Base-by-base conservation (phyloP, 1,140 invertebrate species). In the Eumaeus atala region DNA sequence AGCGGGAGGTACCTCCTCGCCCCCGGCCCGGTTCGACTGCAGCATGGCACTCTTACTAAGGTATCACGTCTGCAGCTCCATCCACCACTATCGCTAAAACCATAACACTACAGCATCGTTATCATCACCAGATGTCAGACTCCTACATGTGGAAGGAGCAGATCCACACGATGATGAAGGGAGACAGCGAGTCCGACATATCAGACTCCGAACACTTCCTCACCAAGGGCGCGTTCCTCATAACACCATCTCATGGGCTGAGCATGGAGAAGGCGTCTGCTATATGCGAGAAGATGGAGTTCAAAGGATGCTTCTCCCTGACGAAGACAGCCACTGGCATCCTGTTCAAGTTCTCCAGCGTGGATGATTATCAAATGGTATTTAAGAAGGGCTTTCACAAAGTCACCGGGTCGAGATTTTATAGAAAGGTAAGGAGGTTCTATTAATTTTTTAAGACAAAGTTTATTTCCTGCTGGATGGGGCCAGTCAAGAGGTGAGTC, bases 281-380 rank as follows among this genome's bases (percentile, higher is more conserved):
- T 64, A 94, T 95, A 63, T 95, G 93, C 79, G 94, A 95, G 87
- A 95, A 95, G 83, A 94, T 95, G 91, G 93, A 93, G 85, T 95
- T 95, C 79, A 93, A 93, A 64, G 93, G 93, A 35, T 93, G 93
- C 67, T 95, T 95, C 87, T 94, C 93, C 58, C 88, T 95, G 63
- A 95, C 94, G 40, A 95, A 94, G 88, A 95, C 94, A 1, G 94
- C 94, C 54, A 95, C 93, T 47, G 94, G 94, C n/a, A 95, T 95
- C 66, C 89, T 95, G 47, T 95, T 95, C 89, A 95, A 95, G 82
- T 95, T 95, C 83, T 94, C 93, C 62, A 92, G 93, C 77, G 92
- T 93, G 65, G 94, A 95, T 57, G 94, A 95, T 76, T 95, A 93
- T 81, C 93, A 94, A 79, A 92, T 93, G 74, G 93, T 95, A 36